phyloP scores from a whole-genome alignment of 1,140 invertebrate species.

The Gonatopus flavifemur region DNA sequence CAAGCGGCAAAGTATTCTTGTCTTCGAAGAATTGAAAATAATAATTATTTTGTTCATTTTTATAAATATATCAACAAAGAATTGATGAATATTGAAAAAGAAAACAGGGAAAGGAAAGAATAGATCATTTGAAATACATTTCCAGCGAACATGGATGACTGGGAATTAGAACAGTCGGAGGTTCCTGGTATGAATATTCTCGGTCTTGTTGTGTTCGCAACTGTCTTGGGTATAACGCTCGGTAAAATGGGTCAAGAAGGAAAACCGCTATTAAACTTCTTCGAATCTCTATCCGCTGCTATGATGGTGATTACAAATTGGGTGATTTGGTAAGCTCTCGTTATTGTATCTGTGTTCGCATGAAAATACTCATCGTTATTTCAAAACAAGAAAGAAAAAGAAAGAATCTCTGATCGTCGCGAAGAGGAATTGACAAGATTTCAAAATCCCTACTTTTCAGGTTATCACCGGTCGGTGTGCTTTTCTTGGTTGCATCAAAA shows the following conservation, averaged over 20 bases:
- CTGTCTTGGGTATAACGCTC: constrained; percentile 68
- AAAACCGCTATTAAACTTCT: constrained; percentile 66
- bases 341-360: not conserved
- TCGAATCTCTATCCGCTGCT: constrained; percentile 65
- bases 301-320: constrained; percentile 76
- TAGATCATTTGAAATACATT: too few relatives aligned
- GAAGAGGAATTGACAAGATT: not conserved
- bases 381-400: constrained; percentile 4
- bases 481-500: constrained; percentile 79
- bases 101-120: too few relatives aligned
- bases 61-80: too few relatives aligned
- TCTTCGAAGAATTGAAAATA: too few relatives aligned
- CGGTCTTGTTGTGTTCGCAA: constrained; percentile 70
- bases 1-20: too few relatives aligned
- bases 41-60: too few relatives aligned
- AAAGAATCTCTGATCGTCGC: not conserved
- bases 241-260: constrained; percentile 65
- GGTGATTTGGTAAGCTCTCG: constrained; percentile 64
- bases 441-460: constrained; percentile 21
- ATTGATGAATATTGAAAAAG: too few relatives aligned
- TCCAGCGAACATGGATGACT: constrained; percentile 13
- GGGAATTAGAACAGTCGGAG: constrained; percentile 12
- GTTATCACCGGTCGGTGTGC: constrained; percentile 80
- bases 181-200: constrained; percentile 67
- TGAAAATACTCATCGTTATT: constrained; percentile 1